A percentile compares a stretch with the other conserved stretches of the same genome.
Conservation (phyloP, 2,113 vertebrate genomes). For the Canis aureus region DNA sequence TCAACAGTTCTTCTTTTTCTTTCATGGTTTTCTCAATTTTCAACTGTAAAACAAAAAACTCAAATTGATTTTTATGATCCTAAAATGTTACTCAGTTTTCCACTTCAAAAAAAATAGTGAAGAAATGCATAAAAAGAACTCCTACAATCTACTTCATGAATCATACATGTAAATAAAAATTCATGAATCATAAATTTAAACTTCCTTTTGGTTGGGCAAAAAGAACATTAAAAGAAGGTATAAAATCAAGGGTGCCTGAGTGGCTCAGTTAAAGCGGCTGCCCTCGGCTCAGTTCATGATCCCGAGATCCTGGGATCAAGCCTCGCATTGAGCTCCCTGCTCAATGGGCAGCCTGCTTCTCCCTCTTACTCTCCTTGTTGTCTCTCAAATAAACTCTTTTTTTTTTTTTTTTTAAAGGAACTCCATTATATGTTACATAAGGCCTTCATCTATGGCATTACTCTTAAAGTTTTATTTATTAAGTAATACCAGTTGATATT, state of each 20-base stretch:
- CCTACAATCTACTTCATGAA: neutral
- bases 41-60: conserved; percentile 88
- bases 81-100: conserved; percentile 36
- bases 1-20: conserved; percentile 95
- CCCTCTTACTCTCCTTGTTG: neutral
- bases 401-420: neutral
- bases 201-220: conserved; percentile 2
- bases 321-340: neutral
- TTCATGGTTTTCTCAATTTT: conserved; percentile 96
- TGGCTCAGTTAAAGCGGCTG: neutral
- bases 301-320: neutral
- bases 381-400: too few species aligned
- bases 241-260: neutral
- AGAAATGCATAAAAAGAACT: neutral
- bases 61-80: neutral
- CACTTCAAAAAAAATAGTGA: conserved; percentile 46
- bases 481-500: neutral
- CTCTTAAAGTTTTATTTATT: neutral
- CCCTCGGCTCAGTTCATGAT: neutral
- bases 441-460: neutral
- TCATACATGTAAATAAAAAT: neutral
- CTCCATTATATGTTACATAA: neutral
- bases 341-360: neutral
- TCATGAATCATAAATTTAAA: conserved; percentile 31
- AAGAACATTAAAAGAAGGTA: neutral